Conservation (phyloP, 2,113 vertebrate species). For the Gymnobelideus leadbeateri region DNA sequence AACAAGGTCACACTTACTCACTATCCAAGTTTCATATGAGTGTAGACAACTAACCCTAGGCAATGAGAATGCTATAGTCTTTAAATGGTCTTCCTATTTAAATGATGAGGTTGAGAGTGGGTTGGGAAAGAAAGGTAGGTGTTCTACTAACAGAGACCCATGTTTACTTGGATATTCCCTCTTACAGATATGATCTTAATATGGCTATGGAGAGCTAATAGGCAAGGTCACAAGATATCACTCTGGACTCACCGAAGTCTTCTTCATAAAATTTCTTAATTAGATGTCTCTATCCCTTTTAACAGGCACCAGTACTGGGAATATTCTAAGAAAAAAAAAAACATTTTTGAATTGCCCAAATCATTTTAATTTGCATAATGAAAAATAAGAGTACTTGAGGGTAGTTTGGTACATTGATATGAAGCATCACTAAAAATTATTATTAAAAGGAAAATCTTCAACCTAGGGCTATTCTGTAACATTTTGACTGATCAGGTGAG, state of each 20-base stretch:
- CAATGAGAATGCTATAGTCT: not conserved
- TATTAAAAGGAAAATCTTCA: conserved; percentile 1
- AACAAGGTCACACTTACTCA: not conserved
- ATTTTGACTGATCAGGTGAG: not conserved
- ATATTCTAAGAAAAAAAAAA: not conserved
- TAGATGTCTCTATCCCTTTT: not conserved
- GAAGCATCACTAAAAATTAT: not conserved
- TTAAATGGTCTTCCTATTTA: not conserved
- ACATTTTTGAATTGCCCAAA: not conserved
- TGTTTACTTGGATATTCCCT: not conserved
- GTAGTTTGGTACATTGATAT: not conserved
- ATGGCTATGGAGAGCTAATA: not conserved
- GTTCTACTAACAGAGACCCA: not conserved
- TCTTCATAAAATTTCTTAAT: not conserved
- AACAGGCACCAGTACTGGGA: not conserved
- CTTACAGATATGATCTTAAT: not conserved
- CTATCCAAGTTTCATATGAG: not conserved
- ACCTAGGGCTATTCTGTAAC: not conserved
- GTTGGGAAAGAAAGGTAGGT: not conserved
- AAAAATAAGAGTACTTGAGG: not conserved
- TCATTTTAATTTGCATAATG: not conserved
- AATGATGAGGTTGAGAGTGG: not conserved
- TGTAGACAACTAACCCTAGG: not conserved
- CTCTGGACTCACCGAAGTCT: not conserved
- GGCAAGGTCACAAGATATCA: conserved; percentile 4